Evolutionary conservation across 2,888 invertebrate species (phyloP), one percentile per base, ranked within the genome.

Genomic region (Scaptomyza tumidula): DNA sequence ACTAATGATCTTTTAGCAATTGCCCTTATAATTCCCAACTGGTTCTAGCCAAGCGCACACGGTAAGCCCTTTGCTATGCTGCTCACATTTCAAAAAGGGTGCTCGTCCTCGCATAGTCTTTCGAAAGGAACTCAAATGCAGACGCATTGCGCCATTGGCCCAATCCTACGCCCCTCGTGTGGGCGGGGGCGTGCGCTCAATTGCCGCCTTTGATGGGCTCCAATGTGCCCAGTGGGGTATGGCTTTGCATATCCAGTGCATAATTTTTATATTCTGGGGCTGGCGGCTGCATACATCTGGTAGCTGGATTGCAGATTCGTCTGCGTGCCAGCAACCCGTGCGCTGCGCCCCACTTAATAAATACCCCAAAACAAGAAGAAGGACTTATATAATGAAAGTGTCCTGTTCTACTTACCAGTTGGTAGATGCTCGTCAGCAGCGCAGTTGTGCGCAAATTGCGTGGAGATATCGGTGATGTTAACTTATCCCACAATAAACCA

Each of bases 221-320:
- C 24, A 62, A 52, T 71, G 78, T 35, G 70, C 88, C 71, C 90
- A 89, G 90, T 91, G 91, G 91, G 90, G 91, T 91, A 91, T 91
- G 91, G 91, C 90, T 91, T 91, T 91, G 90, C 91, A 91, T 91
- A 91, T 91, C 90, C 91, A 90, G 91, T 88, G 84, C 90, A 64
- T 88, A 90, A 91, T 91, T 91, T 91, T 91, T 91, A 80, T 58
- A n/a, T 27, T 37, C 14, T 10, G 68, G 84, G 89, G 84, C 50
- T 13, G 2, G 54, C 54, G 57, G 83, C 85, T 81, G 89, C 49
- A 78, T 69, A 19, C 7, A 11, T 7, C 3, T 10, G 29, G 57
- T 9, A 1, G 13, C 6, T 64, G 88, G 80, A 84, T 84, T 39
- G 84, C 88, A 35, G 76, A 46, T 33, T 39, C 7, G 14, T 63